Conservation (phyloP, 2,113 vertebrate genomes). For the Neopipo cinnamomea region DNA sequence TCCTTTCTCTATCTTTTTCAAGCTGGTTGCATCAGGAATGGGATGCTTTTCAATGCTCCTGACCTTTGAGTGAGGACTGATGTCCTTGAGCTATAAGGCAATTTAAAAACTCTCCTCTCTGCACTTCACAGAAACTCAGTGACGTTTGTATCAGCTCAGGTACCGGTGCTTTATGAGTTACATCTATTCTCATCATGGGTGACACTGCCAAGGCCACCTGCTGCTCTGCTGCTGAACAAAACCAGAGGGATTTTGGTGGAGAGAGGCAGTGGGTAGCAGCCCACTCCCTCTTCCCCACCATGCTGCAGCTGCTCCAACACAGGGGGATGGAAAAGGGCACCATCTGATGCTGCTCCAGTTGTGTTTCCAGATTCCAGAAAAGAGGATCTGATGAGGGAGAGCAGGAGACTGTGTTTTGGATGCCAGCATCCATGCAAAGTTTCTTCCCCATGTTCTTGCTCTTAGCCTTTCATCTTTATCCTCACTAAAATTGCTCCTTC, state of each 20-base stretch:
- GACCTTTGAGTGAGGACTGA: constrained; percentile 41
- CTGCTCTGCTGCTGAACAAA: background rate
- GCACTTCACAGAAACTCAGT: background rate
- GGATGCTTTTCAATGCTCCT: background rate
- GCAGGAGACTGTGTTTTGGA: background rate
- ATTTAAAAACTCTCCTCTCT: constrained; percentile 32
- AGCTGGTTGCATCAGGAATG: background rate
- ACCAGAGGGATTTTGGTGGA: background rate
- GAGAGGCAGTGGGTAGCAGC: accelerated
- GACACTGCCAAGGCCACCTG: background rate
- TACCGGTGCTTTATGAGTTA: background rate
- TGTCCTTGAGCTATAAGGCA: constrained; percentile 63
- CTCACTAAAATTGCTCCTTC: background rate
- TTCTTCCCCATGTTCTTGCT: background rate
- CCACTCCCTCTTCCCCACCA: background rate
- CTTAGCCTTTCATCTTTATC: background rate
- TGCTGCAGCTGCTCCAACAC: background rate
- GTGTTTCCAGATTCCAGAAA: background rate
- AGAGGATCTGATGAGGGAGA: background rate
- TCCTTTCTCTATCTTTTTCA: constrained; percentile 11
- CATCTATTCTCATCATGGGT: constrained; percentile 36
- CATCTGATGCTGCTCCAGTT: background rate
- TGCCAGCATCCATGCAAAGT: background rate
- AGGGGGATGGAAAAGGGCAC: background rate
- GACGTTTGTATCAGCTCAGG: background rate